phyloP scores from a whole-genome alignment of 2,797 vertebrate species.

The Serranus cabrilla region DNA sequence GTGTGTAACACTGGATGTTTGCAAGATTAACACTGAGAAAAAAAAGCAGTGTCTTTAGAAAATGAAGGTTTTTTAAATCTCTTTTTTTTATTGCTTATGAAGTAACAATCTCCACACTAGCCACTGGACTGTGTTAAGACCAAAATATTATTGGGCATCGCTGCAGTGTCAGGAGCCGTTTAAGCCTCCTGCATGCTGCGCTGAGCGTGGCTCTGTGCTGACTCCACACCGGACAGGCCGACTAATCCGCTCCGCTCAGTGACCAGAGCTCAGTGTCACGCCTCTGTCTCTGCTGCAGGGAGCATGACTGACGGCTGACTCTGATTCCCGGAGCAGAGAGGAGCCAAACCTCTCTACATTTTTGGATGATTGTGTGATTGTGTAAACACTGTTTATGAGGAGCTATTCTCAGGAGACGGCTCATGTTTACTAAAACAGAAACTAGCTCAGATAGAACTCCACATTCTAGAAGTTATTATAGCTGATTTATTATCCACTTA shows the following conservation, averaged over 20 bases:
- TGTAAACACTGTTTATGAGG: constrained; percentile 9
- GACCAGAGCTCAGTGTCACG: not conserved
- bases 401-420: not conserved
- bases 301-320: not conserved
- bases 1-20: not conserved
- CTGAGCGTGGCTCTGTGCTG: not conserved
- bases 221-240: not conserved
- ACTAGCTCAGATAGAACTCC: not conserved
- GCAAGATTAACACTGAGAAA: not conserved
- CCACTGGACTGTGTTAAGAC: not conserved
- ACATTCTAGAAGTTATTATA: not conserved
- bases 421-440: not conserved
- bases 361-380: constrained; percentile 13
- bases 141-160: not conserved
- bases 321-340: not conserved
- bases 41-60: not conserved
- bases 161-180: not conserved
- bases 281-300: not conserved
- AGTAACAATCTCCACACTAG: not conserved
- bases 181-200: not conserved
- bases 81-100: not conserved
- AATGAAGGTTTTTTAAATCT: not conserved
- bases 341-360: constrained; percentile 9
- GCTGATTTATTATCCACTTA: not conserved
- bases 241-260: constrained; percentile 13